Evolutionary conservation across 2,113 vertebrate genomes (phyloP).

Genomic region (Micromys minutus): DNA sequence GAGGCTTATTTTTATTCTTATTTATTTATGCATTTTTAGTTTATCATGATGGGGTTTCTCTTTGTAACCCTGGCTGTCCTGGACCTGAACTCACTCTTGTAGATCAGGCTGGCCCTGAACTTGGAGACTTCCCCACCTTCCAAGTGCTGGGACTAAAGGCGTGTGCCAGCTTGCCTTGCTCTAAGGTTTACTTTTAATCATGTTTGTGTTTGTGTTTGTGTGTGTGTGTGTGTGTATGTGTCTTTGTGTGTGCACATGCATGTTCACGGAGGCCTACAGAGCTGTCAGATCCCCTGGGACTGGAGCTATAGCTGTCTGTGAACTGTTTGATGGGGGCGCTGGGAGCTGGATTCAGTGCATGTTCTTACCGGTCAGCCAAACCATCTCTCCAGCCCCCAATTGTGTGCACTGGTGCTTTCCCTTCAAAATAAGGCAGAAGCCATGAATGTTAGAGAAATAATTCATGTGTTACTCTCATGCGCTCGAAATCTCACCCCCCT

Average conservation of each 20-base stretch:
- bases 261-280: neutral
- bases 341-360: neutral
- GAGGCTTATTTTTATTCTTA: neutral
- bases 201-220: neutral
- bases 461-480: neutral
- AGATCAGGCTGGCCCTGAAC: neutral
- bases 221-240: neutral
- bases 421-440: neutral
- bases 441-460: neutral
- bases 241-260: neutral
- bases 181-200: neutral
- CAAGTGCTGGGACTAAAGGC: neutral
- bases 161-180: neutral
- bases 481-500: neutral
- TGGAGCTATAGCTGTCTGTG: neutral
- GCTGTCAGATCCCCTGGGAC: neutral
- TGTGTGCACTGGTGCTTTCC: neutral
- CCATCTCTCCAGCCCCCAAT: neutral
- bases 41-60: neutral
- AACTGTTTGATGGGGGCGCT: neutral
- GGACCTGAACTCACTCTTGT: neutral
- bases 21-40: neutral
- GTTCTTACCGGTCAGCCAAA: neutral
- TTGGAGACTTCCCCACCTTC: neutral
- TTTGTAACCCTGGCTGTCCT: neutral